Evolutionary conservation across 2,113 vertebrate species (phyloP), one percentile per base, ranked within the genome.

Genomic region (Alosa alosa): DNA sequence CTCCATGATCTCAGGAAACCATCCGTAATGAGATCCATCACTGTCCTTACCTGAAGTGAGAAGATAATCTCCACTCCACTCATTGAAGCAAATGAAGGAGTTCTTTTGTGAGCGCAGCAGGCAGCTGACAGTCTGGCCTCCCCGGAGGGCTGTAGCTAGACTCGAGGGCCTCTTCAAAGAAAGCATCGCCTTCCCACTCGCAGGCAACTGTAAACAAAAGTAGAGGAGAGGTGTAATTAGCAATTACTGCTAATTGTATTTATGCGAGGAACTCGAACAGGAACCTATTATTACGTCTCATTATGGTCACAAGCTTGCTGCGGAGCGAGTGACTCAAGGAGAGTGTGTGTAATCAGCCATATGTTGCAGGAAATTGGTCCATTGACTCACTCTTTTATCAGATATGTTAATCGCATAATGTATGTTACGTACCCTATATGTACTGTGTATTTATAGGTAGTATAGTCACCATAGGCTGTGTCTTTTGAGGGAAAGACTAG

Each of bases 171-270:
- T 41, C 72, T 78, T 78, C 72, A 78, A 78, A 78, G 72, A 11
- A 5, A 10, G 31, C 25, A 13, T 39, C 72, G 31, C 31, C 11
- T 15, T 9, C 6, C 64, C n/a, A 13, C 64, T 31, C 64, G 7
- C 64, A 39, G 25, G 47, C 85, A 88, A 87, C 90, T 88, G 85
- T 90, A 92, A 93, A 90, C 87, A 90, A 87, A 86, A 86, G 87
- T 88, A 87, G 83, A 87, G 60, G 68, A 78, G 25, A 84, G 91
- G 89, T 86, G 84, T 87, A 57, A 92, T 88, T 87, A 89, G 89
- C 91, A 90, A 93, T 94, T 92, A 91, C 84, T 91, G 86, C 87
- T 94, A 92, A 94, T 92, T 92, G 90, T 91, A 91, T 91, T 93
- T 90, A 90, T 85, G 83, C 90, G 87, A 81, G 88, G 84, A 89